Base-by-base conservation (phyloP, 2,797 vertebrate species). In the Microctenopoma stevenorrisi region DNA sequence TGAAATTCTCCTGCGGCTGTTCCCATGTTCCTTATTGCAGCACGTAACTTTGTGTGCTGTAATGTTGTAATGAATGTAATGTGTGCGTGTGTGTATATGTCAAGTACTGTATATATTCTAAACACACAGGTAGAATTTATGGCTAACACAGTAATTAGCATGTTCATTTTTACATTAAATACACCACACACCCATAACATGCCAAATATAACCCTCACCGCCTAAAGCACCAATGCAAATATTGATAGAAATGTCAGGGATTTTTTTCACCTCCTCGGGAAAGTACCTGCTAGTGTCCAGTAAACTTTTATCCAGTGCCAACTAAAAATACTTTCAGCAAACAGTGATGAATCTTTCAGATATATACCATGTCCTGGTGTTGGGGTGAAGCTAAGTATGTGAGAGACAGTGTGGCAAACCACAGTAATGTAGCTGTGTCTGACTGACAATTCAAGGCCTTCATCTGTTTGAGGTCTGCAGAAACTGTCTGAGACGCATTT, bases 261-360 rank as follows among this genome's bases (percentile, higher is more conserved):
- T 81, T 55, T 84, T 55, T 84, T 81, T 33, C 68, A 30, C 13
- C 58, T 50, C 74, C 68, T 76, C 67, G 68, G 76, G 77, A 86
- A 87, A 88, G 88, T 70, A 88, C 78, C 70, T 72, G 72, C 84
- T 72, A 74, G 76, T 80, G 65, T 50, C 74, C 63, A 74, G 79
- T 67, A 68, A 76, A 67, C 46, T 59, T 54, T 58, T 85, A 86
- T 56, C 43, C 54, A 65, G 58, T 15, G 1, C 50, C 33, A 64
- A 60, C 85, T 86, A 82, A 87, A 85, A 90, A 89, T 85, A 88
- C 74, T 64, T 52, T 81, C 22, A 57, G 68, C 79, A 85, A 89
- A 89, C 79, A 77, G 67, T 91, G 86, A 91, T 82, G 87, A 83
- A 90, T 90, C 56, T 73, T 49, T 75, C 68, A 83, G 74, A 84